A percentile compares a stretch with the other conserved stretches of the same genome.
Evolutionary conservation across 2,113 vertebrate species (phyloP).

Genomic region (Axis porcinus): DNA sequence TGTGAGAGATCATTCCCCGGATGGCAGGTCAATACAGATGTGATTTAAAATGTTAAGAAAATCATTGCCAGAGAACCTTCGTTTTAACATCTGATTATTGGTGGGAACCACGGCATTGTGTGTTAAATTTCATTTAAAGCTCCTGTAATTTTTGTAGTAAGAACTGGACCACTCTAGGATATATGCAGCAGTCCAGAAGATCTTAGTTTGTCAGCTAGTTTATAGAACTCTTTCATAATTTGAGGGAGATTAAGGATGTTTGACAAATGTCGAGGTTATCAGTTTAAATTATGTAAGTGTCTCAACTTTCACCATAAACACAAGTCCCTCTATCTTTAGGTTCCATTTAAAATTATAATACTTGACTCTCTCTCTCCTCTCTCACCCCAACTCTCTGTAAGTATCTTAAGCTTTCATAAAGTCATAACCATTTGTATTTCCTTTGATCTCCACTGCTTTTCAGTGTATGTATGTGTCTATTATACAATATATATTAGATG

Average conservation of each 20-base stretch:
- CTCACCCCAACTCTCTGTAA: neutral
- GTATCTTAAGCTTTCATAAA: neutral
- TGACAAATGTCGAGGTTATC: neutral
- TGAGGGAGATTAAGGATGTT: neutral
- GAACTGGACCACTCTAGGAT: neutral
- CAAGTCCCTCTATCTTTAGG: neutral
- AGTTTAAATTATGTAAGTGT: neutral
- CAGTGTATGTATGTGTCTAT: neutral
- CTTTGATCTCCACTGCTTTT: neutral
- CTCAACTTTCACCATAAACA: neutral
- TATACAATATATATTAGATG: neutral
- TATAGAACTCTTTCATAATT: slow-evolving; percentile 26
- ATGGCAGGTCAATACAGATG: slow-evolving; percentile 18
- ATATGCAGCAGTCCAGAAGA: neutral
- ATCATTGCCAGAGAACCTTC: neutral
- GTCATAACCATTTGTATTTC: neutral
- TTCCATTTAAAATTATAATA: neutral
- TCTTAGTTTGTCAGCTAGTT: neutral
- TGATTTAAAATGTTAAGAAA: slow-evolving; percentile 45
- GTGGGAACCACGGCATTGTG: neutral
- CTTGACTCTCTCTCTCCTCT: neutral
- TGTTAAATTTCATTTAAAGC: slow-evolving; percentile 10
- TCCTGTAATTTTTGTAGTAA: slow-evolving; percentile 18
- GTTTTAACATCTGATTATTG: slow-evolving; percentile 6
- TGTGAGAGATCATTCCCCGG: neutral